Evolutionary conservation across 2,888 invertebrate species (phyloP).

Genomic region (Heliothis peltigera): DNA sequence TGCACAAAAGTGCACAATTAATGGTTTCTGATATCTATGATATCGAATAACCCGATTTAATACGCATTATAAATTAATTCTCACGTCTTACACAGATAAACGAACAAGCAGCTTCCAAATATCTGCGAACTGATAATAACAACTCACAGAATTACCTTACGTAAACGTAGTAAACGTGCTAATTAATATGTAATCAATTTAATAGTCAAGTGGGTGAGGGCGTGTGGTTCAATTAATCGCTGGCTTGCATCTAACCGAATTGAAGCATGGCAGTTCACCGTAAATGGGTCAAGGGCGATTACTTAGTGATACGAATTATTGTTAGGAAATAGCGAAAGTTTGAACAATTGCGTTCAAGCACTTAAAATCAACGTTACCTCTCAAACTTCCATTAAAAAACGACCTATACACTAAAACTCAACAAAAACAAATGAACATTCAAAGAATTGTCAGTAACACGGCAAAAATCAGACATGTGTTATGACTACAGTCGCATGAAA

Average conservation of each 20-base stretch:
- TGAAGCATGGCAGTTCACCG: constrained; percentile 3
- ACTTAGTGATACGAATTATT: constrained; percentile 9
- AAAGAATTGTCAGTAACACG: constrained; percentile 24
- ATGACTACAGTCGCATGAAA: constrained; percentile 37
- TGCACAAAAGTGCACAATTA: constrained; percentile 8
- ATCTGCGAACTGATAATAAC: constrained; percentile 10
- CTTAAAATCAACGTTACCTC: background rate
- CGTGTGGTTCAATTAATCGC: constrained; percentile 18
- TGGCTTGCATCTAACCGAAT: constrained; percentile 23
- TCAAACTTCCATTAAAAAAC: background rate
- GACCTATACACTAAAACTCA: constrained; percentile 11
- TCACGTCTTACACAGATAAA: constrained; percentile 34
- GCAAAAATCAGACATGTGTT: constrained; percentile 37
- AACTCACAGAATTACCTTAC: constrained; percentile 19
- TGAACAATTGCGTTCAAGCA: background rate
- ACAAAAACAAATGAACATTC: constrained; percentile 14
- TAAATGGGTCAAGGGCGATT: constrained; percentile 37
- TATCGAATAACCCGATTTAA: constrained; percentile 23
- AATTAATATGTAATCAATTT: constrained; percentile 42
- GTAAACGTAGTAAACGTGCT: constrained; percentile 19
- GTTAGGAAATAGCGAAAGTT: background rate
- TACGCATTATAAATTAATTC: constrained; percentile 31
- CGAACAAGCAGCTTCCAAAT: constrained; percentile 19
- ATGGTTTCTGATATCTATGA: constrained; percentile 8
- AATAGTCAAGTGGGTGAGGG: constrained; percentile 8